phyloP scores from a whole-genome alignment of 2,113 vertebrate genomes.

The Chaenocephalus aceratus region DNA sequence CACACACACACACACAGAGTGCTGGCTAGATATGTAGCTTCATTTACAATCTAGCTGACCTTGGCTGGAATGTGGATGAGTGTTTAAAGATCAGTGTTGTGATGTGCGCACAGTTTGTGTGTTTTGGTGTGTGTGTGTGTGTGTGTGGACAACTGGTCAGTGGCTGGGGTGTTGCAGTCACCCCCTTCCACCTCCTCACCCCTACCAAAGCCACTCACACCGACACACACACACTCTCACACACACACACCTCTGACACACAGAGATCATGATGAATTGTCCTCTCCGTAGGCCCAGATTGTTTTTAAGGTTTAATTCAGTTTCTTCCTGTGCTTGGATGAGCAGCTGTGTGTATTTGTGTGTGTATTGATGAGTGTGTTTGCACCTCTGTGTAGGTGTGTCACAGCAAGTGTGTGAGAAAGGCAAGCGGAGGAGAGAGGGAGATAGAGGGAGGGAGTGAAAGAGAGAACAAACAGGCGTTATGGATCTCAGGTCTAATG shows the following conservation, averaged over 20 bases:
- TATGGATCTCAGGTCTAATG: slow-evolving; percentile 99
- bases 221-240: slow-evolving; percentile 23
- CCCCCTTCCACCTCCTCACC: slow-evolving; percentile 86
- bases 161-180: slow-evolving; percentile 83
- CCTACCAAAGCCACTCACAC: slow-evolving; percentile 25
- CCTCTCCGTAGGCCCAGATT: slow-evolving; percentile 95
- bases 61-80: slow-evolving; percentile 81
- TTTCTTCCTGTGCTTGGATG: slow-evolving; percentile 99
- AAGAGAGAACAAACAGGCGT: slow-evolving; percentile 74
- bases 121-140: slow-evolving; percentile 73
- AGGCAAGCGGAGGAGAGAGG: slow-evolving; percentile 29
- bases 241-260: slow-evolving; percentile 82
- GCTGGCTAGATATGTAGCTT: slow-evolving; percentile 60
- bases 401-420: slow-evolving; percentile 41
- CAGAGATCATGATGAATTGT: slow-evolving; percentile 98
- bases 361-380: slow-evolving; percentile 61
- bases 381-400: slow-evolving; percentile 70
- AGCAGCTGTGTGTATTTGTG: slow-evolving; percentile 88
- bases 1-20: slow-evolving; percentile 24
- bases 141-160: slow-evolving; percentile 80
- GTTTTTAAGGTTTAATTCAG: slow-evolving; percentile 99
- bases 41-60: slow-evolving; percentile 87
- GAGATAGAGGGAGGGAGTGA: slow-evolving; percentile 32
- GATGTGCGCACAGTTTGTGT: slow-evolving; percentile 86
- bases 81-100: slow-evolving; percentile 85